Evolutionary conservation across 2,888 invertebrate species (phyloP), one percentile per base, ranked within the genome.

Genomic region (Itoplectis maculator): DNA sequence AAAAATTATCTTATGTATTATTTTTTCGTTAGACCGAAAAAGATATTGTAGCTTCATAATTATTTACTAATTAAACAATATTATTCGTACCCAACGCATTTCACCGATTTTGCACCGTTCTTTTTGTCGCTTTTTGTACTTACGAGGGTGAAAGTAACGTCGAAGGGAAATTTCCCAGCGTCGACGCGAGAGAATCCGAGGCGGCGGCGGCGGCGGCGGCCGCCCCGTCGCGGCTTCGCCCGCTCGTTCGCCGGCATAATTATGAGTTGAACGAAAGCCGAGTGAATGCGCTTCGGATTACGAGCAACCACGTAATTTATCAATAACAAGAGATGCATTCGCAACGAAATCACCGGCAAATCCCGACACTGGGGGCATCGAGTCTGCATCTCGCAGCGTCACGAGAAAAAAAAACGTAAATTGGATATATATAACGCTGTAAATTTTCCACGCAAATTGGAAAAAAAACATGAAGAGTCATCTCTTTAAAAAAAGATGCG

Each of bases 251-350:
- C 61, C 47, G 47, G 54, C 49, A 61, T 68, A 72, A 72, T 66
- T 79, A 72, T 35, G 78, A 65, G 54, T 45, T 63, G 72, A n/a
- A 20, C 15, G 65, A 72, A 49, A 35, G 45, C 35, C 37, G 74
- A 54, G 69, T 63, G 47, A 75, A 79, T 66, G 72, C 72, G 45
- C 61, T 45, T 47, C 66, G 72, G 65, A 72, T 72, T 79, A 79
- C 59, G 18, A 45, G n/a, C 29, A n/a, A 11, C n/a, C 61, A 18
- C 61, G 68, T 63, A 63, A 80, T 74, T 80, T 63, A 80, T 80
- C 63, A 80, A 74, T 69, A 56, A 80, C 45, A 45, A 68, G 74
- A 75, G 61, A 54, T 42, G 79, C 79, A 69, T 45, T 75, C 59
- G 69, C 47, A 69, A 75, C 74, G 51, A 69, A 69, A 74, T 69